Conservation (phyloP, 2,888 invertebrate species). For the Galerucella nymphaeae region DNA sequence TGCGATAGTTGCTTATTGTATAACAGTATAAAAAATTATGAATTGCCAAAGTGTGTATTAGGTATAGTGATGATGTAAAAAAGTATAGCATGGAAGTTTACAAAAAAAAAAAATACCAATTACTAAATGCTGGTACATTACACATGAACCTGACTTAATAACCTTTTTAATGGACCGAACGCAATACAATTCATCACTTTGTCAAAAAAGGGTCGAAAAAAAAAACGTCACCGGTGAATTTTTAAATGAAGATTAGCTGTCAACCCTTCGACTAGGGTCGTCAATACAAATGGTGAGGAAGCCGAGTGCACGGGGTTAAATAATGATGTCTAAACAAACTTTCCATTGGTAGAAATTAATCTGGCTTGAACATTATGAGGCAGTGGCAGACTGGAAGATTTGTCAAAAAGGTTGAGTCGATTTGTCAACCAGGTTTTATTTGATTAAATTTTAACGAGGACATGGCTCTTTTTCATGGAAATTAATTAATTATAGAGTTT, state of each 20-base stretch:
- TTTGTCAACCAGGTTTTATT: conserved; percentile 37
- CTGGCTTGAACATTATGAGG: conserved; percentile 35
- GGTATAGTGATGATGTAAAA: not conserved
- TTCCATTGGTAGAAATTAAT: conserved; percentile 42
- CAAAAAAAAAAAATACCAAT: conserved; percentile 13
- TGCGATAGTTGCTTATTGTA: not conserved
- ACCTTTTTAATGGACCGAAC: conserved; percentile 33
- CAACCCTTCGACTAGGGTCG: conserved; percentile 40
- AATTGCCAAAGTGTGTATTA: too few species aligned
- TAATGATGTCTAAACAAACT: conserved; percentile 41
- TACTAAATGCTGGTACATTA: conserved; percentile 3
- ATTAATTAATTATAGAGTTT: conserved; percentile 30
- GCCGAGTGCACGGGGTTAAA: conserved; percentile 36
- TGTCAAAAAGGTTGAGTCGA: conserved; percentile 34
- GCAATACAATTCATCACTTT: conserved; percentile 30
- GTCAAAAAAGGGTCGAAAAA: conserved; percentile 25
- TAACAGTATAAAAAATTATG: too few species aligned
- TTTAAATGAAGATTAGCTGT: conserved; percentile 42
- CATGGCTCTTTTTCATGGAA: conserved; percentile 22
- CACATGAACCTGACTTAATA: conserved; percentile 17
- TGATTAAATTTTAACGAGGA: conserved; percentile 33
- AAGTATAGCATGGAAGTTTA: not conserved
- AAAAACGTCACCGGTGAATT: conserved; percentile 37
- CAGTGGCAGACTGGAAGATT: conserved; percentile 34
- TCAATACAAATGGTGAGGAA: conserved; percentile 40